Conservation (phyloP, 2,888 invertebrate genomes). For the Trachelus troglodyta region DNA sequence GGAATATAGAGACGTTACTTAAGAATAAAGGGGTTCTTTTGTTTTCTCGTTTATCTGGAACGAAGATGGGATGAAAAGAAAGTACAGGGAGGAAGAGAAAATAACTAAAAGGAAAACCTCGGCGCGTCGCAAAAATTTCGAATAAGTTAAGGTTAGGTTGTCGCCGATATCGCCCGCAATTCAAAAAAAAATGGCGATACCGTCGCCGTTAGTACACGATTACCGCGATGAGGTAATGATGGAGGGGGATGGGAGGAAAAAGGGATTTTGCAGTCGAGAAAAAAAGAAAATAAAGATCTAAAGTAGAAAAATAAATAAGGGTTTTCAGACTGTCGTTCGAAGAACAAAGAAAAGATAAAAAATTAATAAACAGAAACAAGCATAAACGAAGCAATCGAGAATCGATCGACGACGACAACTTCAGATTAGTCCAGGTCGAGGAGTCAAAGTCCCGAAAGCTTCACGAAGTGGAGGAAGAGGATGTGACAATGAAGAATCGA, state of each 20-base stretch:
- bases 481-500: background rate
- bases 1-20: constrained; percentile 49
- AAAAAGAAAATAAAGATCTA: background rate
- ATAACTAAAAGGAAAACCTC: constrained; percentile 12
- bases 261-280: background rate
- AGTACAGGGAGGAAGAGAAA: background rate
- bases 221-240: constrained; percentile 12
- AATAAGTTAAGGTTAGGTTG: constrained; percentile 61
- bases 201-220: constrained; percentile 17
- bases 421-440: background rate
- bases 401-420: background rate
- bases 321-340: constrained; percentile 19
- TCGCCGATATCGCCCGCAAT: constrained; percentile 19
- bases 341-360: background rate
- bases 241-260: background rate
- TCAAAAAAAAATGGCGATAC: constrained; percentile 18
- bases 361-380: background rate
- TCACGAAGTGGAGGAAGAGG: background rate
- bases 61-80: constrained; percentile 12
- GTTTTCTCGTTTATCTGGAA: background rate
- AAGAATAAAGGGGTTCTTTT: constrained; percentile 14
- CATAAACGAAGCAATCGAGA: background rate
- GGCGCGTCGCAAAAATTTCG: constrained; percentile 40
- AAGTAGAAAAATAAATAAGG: constrained; percentile 12
- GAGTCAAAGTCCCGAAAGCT: background rate